Evolutionary conservation across 2,113 vertebrate genomes (phyloP), one percentile per base, ranked within the genome.

Genomic region (Clarias gariepinus): DNA sequence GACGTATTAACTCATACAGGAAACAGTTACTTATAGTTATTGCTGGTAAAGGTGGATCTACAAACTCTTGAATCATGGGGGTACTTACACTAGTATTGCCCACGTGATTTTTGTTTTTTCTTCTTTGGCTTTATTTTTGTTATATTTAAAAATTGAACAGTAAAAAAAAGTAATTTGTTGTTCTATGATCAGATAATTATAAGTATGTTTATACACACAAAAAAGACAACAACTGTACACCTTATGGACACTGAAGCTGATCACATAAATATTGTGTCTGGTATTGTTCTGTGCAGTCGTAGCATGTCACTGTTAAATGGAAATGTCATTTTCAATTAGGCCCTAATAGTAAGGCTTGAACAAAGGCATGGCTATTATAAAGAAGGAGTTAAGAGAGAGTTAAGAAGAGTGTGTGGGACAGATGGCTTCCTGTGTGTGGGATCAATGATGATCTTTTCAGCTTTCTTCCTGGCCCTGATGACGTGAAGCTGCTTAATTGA

Each of bases 401-500:
- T n/a, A n/a, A n/a, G n/a, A 58, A 60, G 33, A 16, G 57, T 8
- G 19, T 81, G 78, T 41, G 57, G 57, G 30, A 81, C 78, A 81
- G 78, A 81, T 81, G 78, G 78, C 61, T 81, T 81, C 57, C 78
- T 81, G 57, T 81, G 57, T 81, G 58, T 81, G 57, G 58, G 78
- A 81, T 81, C 78, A 81, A 61, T 81, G 78, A 81, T 41, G 57
- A 36, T 61, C 57, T 33, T 81, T 81, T 81, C 78, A 81, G 78
- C 78, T 81, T 81, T 61, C 21, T 81, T 81, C 33, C 78, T 61
- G 16, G 78, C 30, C 21, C 30, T 81, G 30, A 33, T 81, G 78
- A 81, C 78, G 78, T 81, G 30, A 61, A 6, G 58, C 12, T 81
- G 2, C 78, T 81, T 81, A 81, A 81, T 81, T 81, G 57, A 61